Percentiles rank a stretch among this genome's conserved stretches.
These are phyloP conservation scores for Neostethus bicornis DNA, from an alignment of 2,797 vertebrate species.

Conservation along the genomic window DNA sequence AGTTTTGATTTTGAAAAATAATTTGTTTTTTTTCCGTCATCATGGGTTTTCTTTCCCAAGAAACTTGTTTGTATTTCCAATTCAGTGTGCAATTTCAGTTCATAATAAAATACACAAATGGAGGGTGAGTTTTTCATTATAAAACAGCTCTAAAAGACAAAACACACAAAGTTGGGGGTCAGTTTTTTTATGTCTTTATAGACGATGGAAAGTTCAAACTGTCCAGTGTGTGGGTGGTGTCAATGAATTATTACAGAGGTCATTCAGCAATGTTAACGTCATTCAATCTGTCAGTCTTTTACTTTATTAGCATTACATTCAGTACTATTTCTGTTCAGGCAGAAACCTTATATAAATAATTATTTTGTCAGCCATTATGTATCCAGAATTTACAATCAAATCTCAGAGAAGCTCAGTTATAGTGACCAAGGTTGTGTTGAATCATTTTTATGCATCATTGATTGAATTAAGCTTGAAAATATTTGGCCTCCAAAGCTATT, in stretches of 20 bases:
- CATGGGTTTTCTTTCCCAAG: conserved; percentile 5
- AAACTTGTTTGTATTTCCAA: conserved; percentile 8
- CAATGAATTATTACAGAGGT: neutral
- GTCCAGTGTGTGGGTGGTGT: neutral
- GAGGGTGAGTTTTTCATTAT: conserved; percentile 10
- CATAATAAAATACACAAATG: conserved; percentile 5
- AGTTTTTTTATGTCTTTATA: neutral
- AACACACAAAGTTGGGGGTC: conserved; percentile 8
- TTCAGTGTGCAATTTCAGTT: neutral
- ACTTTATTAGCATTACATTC: neutral
- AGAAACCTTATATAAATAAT: neutral
- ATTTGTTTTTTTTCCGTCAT: conserved; percentile 11
- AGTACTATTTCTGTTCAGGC: neutral
- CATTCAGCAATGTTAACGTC: neutral
- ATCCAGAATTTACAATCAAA: neutral
- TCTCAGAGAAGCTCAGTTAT: neutral
- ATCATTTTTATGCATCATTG: neutral
- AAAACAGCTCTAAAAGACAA: neutral
- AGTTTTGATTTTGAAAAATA: conserved; percentile 19
- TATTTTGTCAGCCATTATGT: neutral
- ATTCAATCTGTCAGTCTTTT: neutral
- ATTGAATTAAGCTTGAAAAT: neutral
- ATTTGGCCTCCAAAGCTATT: neutral
- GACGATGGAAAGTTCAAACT: neutral
- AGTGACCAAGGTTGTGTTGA: neutral